phyloP scores from a whole-genome alignment of 2,797 vertebrate genomes.

The Cryptoblepharus egeriae region DNA sequence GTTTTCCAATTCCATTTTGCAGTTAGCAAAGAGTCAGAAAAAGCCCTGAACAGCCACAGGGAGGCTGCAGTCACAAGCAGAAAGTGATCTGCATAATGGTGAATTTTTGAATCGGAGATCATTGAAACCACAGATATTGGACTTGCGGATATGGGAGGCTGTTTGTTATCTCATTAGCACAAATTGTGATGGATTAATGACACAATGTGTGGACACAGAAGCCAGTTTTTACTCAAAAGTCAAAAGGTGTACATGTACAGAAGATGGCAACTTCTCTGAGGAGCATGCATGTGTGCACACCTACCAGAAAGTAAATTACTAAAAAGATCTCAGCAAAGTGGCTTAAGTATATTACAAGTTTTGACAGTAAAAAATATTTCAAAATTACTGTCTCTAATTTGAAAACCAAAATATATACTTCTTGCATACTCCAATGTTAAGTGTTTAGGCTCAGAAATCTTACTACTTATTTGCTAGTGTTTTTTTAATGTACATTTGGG shows the following conservation, averaged over 20 bases:
- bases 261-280: constrained; percentile 18
- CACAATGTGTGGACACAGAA: constrained; percentile 20
- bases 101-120: too few species aligned
- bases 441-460: constrained; percentile 65
- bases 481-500: constrained; percentile 24
- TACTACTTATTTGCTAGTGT: constrained; percentile 65
- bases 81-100: too few species aligned
- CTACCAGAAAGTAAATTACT: constrained; percentile 50
- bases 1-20: too few species aligned
- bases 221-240: constrained; percentile 12
- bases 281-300: constrained; percentile 53
- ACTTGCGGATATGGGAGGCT: too few species aligned
- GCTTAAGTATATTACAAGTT: constrained; percentile 42
- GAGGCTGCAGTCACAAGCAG: too few species aligned
- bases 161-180: constrained; percentile 21
- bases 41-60: too few species aligned
- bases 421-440: constrained; percentile 52
- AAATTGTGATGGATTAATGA: constrained; percentile 49
- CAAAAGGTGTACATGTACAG: not conserved
- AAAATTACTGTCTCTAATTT: constrained; percentile 68
- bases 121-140: too few species aligned
- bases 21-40: too few species aligned
- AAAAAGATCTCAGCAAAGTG: constrained; percentile 71
- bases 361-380: constrained; percentile 52
- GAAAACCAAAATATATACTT: constrained; percentile 57